A percentile compares a stretch with the other conserved stretches of the same genome.
phyloP scores from a whole-genome alignment of 2,888 invertebrate genomes.

The Lepidocyrtoides sp. region DNA sequence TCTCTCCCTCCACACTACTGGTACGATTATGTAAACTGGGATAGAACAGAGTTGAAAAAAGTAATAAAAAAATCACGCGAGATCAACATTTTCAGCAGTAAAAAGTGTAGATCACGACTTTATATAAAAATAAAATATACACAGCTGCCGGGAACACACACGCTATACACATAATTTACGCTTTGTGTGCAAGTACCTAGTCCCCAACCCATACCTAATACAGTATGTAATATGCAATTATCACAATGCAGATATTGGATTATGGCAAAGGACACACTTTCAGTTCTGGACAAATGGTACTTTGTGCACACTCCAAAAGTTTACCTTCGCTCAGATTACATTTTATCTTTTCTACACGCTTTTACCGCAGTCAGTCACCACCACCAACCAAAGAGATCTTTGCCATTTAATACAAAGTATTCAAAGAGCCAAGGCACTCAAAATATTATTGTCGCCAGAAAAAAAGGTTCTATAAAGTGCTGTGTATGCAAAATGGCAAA shows the following conservation, averaged over 20 bases:
- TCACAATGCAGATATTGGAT: conserved; percentile 30
- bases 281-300: no score
- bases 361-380: conserved; percentile 33
- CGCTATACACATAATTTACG: not conserved
- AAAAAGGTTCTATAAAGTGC: not conserved
- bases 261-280: not conserved
- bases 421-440: no score
- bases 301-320: no score
- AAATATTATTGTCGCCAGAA: not conserved
- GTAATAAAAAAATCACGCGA: conserved; percentile 84
- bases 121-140: no score
- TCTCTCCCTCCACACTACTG: no score
- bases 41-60: conserved; percentile 80
- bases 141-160: no score
- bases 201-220: not conserved
- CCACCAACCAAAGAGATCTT: not conserved
- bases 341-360: conserved; percentile 23
- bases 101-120: not conserved
- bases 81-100: conserved; percentile 80
- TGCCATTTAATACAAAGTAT: no score
- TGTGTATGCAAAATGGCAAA: not conserved
- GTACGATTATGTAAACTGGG: conserved; percentile 68
- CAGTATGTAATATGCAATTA: conserved; percentile 15
- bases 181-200: not conserved
- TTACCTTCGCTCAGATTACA: not conserved